These are phyloP conservation scores for Euglossa dilemma DNA, from an alignment of 1,140 invertebrate genomes.

Conservation along the genomic window DNA sequence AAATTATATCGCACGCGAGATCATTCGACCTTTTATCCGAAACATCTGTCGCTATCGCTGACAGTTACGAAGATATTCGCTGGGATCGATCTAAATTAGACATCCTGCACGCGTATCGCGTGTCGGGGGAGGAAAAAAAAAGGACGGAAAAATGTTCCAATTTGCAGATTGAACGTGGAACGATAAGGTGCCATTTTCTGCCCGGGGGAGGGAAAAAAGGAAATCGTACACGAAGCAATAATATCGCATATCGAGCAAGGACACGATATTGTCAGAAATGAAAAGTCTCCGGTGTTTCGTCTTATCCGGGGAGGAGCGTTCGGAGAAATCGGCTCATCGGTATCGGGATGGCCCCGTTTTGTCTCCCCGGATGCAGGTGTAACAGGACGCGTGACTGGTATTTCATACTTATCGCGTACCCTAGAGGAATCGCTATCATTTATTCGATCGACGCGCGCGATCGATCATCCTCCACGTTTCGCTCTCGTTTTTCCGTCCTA, in stretches of 20 bases:
- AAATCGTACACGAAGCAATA: neutral
- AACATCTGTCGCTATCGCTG: neutral
- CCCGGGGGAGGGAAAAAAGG: neutral
- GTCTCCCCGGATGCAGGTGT: slow-evolving; percentile 24
- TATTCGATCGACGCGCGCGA: slow-evolving; percentile 21
- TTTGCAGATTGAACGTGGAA: neutral
- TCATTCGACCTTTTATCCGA: neutral
- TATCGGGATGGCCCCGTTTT: slow-evolving; percentile 20
- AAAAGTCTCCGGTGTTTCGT: neutral
- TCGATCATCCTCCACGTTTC: slow-evolving; percentile 10
- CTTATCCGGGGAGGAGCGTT: neutral
- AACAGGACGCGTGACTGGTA: slow-evolving; percentile 32
- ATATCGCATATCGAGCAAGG: slow-evolving; percentile 1
- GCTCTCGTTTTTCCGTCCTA: too few relatives aligned
- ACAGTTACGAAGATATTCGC: neutral
- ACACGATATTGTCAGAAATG: neutral
- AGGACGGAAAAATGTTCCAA: neutral
- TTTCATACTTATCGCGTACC: slow-evolving; percentile 14
- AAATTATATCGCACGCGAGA: neutral
- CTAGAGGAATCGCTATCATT: slow-evolving; percentile 42
- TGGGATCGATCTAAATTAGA: neutral
- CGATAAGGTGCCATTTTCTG: too few relatives aligned
- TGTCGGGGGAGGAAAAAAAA: neutral
- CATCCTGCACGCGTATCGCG: neutral
- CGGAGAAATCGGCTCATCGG: slow-evolving; percentile 28